Conservation (phyloP, 2,797 vertebrate genomes). For the Gymnocypris eckloni region DNA sequence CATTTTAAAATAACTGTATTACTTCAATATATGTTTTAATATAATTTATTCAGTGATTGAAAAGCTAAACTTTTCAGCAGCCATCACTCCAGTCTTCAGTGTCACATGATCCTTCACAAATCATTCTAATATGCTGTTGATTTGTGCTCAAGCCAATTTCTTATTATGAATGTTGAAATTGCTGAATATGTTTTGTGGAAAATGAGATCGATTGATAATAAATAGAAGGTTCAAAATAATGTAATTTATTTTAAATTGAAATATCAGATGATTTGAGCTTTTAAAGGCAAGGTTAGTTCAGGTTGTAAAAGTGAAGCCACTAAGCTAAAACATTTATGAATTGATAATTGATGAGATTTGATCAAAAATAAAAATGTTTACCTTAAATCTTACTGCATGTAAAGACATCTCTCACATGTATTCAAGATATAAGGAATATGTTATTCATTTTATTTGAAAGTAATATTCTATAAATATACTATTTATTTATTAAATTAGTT, state of each 20-base stretch:
- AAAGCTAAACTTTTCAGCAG: neutral
- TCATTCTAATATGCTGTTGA: no score
- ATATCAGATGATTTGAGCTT: neutral
- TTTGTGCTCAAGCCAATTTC: no score
- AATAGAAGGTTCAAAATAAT: neutral
- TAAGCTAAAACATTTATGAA: neutral
- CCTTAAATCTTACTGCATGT: no score
- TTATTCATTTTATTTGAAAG: no score
- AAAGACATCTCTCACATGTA: neutral
- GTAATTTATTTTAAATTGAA: neutral
- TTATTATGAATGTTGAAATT: no score
- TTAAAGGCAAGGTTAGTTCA: neutral
- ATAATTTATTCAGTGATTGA: neutral
- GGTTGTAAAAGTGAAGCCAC: neutral
- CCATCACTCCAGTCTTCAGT: neutral
- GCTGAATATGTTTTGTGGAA: neutral
- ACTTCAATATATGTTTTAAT: no score
- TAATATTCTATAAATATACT: no score
- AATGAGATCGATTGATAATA: neutral
- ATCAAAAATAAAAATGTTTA: no score
- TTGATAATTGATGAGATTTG: neutral
- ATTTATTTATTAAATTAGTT: no score
- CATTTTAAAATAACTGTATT: no score
- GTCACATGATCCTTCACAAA: neutral
- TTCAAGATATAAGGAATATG: neutral